phyloP scores from a whole-genome alignment of 2,797 vertebrate species.

The Sebastes taczanowskii region DNA sequence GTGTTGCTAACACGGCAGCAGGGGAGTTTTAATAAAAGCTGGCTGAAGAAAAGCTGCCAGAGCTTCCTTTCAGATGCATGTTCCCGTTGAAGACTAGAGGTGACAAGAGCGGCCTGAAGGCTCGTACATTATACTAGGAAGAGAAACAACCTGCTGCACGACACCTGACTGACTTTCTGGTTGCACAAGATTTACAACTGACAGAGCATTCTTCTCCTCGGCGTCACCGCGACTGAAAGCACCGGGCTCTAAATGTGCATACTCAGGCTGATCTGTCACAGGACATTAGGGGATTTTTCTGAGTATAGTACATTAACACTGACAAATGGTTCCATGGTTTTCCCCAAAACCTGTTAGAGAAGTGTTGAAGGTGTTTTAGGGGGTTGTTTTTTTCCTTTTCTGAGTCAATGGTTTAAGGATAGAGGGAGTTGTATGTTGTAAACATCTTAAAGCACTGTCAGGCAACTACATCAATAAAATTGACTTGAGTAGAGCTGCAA shows the following conservation, averaged over 20 bases:
- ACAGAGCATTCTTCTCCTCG: not conserved
- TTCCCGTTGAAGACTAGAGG: not conserved
- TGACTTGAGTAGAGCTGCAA: too few species aligned
- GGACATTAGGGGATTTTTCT: slow-evolving; percentile 4
- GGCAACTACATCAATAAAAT: not conserved
- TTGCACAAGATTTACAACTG: slow-evolving; percentile 13
- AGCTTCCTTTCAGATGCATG: not conserved
- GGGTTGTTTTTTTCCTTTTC: not conserved
- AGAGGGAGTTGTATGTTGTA: not conserved
- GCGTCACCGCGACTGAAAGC: slow-evolving; percentile 5
- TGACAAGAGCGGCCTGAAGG: not conserved
- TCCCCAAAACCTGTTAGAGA: not conserved
- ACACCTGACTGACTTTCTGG: slow-evolving; percentile 42
- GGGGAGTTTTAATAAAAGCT: not conserved
- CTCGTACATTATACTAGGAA: not conserved
- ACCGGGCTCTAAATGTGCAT: not conserved
- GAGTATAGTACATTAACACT: not conserved
- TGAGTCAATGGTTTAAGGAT: not conserved
- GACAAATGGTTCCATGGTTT: not conserved
- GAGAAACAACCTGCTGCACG: not conserved
- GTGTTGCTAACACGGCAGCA: not conserved
- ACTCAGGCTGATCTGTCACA: not conserved
- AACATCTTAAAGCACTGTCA: not conserved
- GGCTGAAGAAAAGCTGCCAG: not conserved
- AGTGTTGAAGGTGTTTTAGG: not conserved